Percentiles rank a stretch among this genome's conserved stretches.
Conservation (phyloP, 2,888 invertebrate genomes). For the Lasioglossum morio region DNA sequence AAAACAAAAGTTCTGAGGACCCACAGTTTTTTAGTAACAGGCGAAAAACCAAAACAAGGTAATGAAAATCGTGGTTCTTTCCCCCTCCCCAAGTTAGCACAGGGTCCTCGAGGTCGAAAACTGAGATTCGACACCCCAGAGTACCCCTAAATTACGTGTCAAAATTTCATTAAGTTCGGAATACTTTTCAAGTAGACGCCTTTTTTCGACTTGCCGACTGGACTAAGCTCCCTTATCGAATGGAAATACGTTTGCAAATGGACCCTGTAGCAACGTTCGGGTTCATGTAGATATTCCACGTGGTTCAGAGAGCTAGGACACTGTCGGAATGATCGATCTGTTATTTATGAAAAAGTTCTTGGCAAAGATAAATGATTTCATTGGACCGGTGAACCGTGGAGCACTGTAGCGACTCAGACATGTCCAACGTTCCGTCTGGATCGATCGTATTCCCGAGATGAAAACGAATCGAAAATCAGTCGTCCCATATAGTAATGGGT, state of each 20-base stretch:
- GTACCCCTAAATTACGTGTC: too few species aligned
- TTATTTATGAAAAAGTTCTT: neutral
- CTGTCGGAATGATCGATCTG: neutral
- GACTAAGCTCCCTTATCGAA: neutral
- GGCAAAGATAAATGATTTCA: neutral
- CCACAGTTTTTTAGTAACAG: too few species aligned
- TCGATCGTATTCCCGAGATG: neutral
- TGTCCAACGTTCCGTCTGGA: neutral
- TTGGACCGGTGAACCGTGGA: neutral
- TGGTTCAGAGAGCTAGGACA: neutral
- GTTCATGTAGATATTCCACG: neutral
- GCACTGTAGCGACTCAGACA: neutral
- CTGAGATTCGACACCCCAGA: too few species aligned
- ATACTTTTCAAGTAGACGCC: too few species aligned
- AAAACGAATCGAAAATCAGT: constrained; percentile 1
- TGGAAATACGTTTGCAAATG: neutral
- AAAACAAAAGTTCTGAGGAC: too few species aligned
- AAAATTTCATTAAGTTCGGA: too few species aligned
- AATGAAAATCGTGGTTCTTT: too few species aligned
- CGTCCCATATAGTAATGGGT: neutral
- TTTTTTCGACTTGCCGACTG: too few species aligned
- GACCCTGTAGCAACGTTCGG: neutral
- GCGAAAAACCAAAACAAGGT: too few species aligned
- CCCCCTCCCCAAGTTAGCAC: too few species aligned
- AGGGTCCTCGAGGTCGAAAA: too few species aligned